Conservation (phyloP, 2,113 vertebrate genomes). For the Platichthys stellatus region DNA sequence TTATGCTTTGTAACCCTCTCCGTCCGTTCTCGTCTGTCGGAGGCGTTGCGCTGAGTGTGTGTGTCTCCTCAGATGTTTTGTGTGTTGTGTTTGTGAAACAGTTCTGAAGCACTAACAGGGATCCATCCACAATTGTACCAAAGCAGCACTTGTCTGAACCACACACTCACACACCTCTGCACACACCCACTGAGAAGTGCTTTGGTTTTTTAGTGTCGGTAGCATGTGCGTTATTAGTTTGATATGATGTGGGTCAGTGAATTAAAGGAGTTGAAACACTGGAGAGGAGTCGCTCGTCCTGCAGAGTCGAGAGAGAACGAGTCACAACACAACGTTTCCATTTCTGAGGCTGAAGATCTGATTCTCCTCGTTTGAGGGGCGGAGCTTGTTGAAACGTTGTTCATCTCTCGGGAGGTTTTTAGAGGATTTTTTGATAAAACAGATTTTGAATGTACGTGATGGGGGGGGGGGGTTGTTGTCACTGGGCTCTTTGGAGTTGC, state of each 20-base stretch:
- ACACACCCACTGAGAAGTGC: background rate
- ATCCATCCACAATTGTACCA: constrained; percentile 42
- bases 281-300: too few species aligned
- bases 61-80: constrained; percentile 15
- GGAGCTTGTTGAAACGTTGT: background rate
- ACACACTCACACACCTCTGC: background rate
- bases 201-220: constrained; percentile 12
- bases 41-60: background rate
- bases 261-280: too few species aligned
- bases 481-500: too few species aligned
- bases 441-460: constrained; percentile 40
- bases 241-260: too few species aligned
- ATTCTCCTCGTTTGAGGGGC: background rate
- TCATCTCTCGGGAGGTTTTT: background rate
- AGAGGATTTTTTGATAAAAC: background rate
- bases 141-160: constrained; percentile 50
- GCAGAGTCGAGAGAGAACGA: too few species aligned
- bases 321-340: background rate
- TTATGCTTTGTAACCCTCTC: constrained; percentile 38
- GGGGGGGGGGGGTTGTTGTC: background rate
- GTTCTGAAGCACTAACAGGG: constrained; percentile 19
- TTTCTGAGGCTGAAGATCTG: too few species aligned
- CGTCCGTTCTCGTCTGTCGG: background rate
- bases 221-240: constrained; percentile 8
- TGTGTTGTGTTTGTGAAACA: constrained; percentile 32